Base-by-base conservation (phyloP, 2,797 vertebrate genomes). In the Nyctalus aviator region DNA sequence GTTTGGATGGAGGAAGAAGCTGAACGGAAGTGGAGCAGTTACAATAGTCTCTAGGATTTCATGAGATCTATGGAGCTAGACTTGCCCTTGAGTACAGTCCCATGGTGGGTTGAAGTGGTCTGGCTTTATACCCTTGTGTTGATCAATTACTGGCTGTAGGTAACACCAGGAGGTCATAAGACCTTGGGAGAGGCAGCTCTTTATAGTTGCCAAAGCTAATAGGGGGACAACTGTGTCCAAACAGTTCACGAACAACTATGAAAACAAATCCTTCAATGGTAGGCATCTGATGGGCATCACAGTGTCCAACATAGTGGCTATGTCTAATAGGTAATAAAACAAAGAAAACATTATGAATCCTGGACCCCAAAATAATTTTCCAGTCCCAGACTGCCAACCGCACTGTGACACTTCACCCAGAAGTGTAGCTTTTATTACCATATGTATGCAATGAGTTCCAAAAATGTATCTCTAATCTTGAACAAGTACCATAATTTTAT, bases 231-330 rank as follows among this genome's bases (percentile, higher is more conserved):
- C 27, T 23, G 3, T 79, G 17, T 46, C 30, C 10, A 46, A 13
- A 55, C n/a, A 73, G 7, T 12, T 72, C 18, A 79, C 57, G n/a
- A 75, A 89, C 0, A 69, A 35, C 10, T 37, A 5, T 14, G 30
- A 44, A 79, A 90, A 62, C n/a, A 66, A 12, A 30, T 37, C 23
- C 41, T 85, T 53, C 50, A 27, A 4, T 62, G 32, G 11, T 15
- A 15, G 69, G 3, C 6, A 20, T 32, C 37, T 48, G 15, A 41
- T 2, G 7, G 11, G 4, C 0, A 9, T 20, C 1, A 4, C 10
- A 14, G 8, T 44, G 53, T 35, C 20, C 71, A 71, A 46, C 13
- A 41, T 5, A 78, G n/a, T 2, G 72, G 1, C 5, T 25, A 84
- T 53, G 15, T 66, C 20, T 30, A 41, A 1, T 13, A 13, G 7